phyloP scores from a whole-genome alignment of 2,797 vertebrate species.

The Podarcis siculus region DNA sequence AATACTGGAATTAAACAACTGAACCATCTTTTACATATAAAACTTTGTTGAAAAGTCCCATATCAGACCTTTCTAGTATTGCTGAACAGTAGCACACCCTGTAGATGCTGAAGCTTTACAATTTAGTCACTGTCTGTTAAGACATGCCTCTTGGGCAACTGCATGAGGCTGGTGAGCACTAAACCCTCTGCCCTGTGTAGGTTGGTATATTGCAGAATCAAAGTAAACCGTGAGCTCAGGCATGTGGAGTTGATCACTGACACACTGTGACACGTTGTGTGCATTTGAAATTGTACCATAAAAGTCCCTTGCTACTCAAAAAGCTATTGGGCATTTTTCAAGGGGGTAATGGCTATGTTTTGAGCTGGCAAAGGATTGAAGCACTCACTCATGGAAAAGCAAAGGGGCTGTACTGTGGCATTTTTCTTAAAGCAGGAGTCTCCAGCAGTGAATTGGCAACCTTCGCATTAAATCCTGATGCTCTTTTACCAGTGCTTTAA shows the following conservation, averaged over 20 bases:
- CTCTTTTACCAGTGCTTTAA: constrained; percentile 43
- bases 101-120: constrained; percentile 13
- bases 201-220: not conserved
- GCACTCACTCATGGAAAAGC: not conserved
- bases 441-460: not conserved
- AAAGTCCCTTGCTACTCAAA: not conserved
- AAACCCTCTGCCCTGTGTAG: not conserved
- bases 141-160: not conserved
- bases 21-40: not conserved
- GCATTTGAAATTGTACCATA: not conserved
- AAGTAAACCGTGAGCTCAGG: not conserved
- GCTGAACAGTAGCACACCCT: not conserved
- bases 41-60: not conserved
- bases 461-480: constrained; percentile 57
- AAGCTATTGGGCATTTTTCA: not conserved
- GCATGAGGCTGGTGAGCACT: not conserved
- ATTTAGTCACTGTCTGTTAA: not conserved
- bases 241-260: not conserved
- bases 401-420: not conserved
- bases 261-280: not conserved
- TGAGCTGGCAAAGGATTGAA: not conserved
- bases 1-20: not conserved
- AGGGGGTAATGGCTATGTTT: not conserved
- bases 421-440: not conserved
- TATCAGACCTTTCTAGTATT: not conserved